phyloP scores from a whole-genome alignment of 2,888 invertebrate species.

The Conops quadrifasciatus region DNA sequence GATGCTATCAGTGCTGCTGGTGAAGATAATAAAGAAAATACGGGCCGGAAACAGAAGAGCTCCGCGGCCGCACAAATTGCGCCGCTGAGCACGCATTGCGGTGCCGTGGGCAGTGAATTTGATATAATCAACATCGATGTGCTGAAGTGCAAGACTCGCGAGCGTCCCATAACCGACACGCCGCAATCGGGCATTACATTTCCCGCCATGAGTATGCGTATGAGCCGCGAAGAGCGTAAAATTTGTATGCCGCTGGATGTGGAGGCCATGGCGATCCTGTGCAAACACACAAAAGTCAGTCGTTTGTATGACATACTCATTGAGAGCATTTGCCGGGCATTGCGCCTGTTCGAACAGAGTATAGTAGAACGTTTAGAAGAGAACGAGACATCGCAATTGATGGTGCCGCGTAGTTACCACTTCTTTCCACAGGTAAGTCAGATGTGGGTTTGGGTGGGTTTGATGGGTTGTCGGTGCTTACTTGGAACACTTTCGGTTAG shows the following conservation, averaged over 20 bases:
- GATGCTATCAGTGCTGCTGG: conserved; percentile 39
- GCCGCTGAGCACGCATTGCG: conserved; percentile 44
- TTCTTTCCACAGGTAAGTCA: conserved; percentile 66
- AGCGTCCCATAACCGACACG: conserved; percentile 45
- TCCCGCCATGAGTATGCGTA: conserved; percentile 52
- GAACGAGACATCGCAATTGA: conserved; percentile 48
- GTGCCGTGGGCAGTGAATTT: conserved; percentile 54
- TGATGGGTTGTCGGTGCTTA: background rate
- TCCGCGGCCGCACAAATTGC: conserved; percentile 18
- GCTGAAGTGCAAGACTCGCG: conserved; percentile 58
- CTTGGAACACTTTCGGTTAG: conserved; percentile 43
- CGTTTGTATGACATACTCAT: conserved; percentile 78
- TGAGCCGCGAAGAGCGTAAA: conserved; percentile 55
- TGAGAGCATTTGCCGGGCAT: conserved; percentile 77
- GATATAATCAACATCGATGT: conserved; percentile 60
- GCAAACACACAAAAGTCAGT: conserved; percentile 71
- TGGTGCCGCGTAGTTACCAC: conserved; percentile 70
- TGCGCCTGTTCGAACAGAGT: conserved; percentile 73
- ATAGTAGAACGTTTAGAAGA: conserved; percentile 69
- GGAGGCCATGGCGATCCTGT: conserved; percentile 77
- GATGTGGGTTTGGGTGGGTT: background rate
- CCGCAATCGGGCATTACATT: conserved; percentile 35
- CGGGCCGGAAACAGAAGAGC: conserved; percentile 38
- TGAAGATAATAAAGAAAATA: conserved; percentile 44
- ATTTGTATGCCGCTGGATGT: conserved; percentile 70